A percentile compares a stretch with the other conserved stretches of the same genome.
Evolutionary conservation across 2,888 invertebrate genomes (phyloP).

Genomic region (Acleris laterana): DNA sequence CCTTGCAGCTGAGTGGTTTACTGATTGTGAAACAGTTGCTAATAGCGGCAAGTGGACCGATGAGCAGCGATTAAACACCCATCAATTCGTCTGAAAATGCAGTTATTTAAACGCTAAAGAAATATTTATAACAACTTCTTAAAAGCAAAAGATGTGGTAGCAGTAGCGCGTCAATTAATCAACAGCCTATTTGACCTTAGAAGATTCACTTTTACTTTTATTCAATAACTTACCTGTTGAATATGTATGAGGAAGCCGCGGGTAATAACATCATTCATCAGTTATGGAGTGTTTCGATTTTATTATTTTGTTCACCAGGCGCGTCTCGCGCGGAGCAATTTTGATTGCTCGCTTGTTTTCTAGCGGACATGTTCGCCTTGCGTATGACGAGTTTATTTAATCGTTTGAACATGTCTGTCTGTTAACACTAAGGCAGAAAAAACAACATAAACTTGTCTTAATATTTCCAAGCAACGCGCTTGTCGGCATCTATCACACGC

Average conservation of each 20-base stretch:
- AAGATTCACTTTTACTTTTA: constrained; percentile 80
- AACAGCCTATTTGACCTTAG: constrained; percentile 57
- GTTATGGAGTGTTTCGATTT: constrained; percentile 61
- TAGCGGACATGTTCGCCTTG: constrained; percentile 60
- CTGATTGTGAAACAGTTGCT: constrained; percentile 75
- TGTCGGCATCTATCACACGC: neutral
- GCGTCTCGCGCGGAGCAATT: constrained; percentile 43
- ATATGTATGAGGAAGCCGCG: constrained; percentile 66
- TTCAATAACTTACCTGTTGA: constrained; percentile 70
- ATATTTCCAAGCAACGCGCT: neutral
- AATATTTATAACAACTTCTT: constrained; percentile 50
- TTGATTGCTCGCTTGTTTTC: constrained; percentile 43
- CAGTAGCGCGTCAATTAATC: constrained; percentile 62
- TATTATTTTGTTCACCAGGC: constrained; percentile 57
- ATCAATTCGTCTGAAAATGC: constrained; percentile 18
- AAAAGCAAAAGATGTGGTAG: constrained; percentile 52
- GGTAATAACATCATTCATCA: constrained; percentile 64
- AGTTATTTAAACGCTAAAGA: neutral
- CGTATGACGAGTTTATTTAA: constrained; percentile 39
- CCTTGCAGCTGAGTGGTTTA: constrained; percentile 78
- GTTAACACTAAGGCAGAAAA: constrained; percentile 9
- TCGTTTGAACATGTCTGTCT: constrained; percentile 28
- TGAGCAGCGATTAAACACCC: constrained; percentile 15
- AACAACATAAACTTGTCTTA: constrained; percentile 8
- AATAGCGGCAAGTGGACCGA: constrained; percentile 52